Evolutionary conservation across 2,113 vertebrate genomes (phyloP).

Genomic region (Candoia aspera): DNA sequence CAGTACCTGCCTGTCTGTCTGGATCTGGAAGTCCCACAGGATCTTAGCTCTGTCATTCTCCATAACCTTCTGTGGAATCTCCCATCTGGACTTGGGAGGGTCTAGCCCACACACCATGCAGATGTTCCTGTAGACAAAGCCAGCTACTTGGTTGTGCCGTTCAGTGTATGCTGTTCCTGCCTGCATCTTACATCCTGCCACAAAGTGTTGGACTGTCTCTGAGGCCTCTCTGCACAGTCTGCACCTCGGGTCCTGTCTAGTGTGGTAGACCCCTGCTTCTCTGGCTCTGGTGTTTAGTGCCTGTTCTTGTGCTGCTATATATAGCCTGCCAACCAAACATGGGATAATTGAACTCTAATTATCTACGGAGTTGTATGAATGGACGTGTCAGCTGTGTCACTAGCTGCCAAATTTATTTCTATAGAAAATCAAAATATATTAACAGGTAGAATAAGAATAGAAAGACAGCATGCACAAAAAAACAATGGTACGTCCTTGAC

Average conservation of each 20-base stretch:
- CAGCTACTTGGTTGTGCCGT: not conserved
- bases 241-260: too few species aligned
- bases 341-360: not conserved
- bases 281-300: not conserved
- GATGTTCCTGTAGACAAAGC: not conserved
- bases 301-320: not conserved
- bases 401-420: not conserved
- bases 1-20: too few species aligned
- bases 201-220: too few species aligned
- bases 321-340: not conserved
- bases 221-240: too few species aligned
- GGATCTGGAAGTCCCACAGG: too few species aligned
- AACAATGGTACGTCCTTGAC: not conserved
- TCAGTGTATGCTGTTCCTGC: not conserved
- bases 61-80: too few species aligned
- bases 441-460: not conserved
- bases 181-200: too few species aligned
- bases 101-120: not conserved
- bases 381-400: not conserved
- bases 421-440: not conserved
- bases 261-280: too few species aligned
- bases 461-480: not conserved
- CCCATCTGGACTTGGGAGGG: not conserved
- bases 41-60: too few species aligned
- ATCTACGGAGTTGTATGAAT: not conserved